phyloP scores from a whole-genome alignment of 2,888 invertebrate species.

The Macaria notata region DNA sequence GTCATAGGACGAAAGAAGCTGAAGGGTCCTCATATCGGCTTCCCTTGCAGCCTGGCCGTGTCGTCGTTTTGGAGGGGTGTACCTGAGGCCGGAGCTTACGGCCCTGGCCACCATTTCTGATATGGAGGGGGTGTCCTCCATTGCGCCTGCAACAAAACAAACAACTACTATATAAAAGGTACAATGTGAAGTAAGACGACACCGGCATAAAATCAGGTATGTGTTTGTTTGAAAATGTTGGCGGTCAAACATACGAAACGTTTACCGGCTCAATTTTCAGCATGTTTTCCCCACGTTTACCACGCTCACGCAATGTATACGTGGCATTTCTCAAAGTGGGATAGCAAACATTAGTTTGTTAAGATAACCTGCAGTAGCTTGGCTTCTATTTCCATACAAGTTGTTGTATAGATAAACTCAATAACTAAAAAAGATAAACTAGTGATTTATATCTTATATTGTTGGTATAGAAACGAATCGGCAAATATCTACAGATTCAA shows the following conservation, averaged over 20 bases:
- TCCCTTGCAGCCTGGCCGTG: neutral
- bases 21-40: neutral
- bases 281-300: slow-evolving; percentile 10
- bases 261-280: slow-evolving; percentile 17
- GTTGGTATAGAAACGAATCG: too few relatives aligned
- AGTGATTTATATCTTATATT: too few relatives aligned
- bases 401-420: too few relatives aligned
- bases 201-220: neutral
- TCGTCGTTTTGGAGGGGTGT: neutral
- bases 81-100: neutral
- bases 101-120: neutral
- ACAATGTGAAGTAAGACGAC: neutral
- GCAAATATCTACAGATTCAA: too few relatives aligned
- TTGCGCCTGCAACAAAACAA: neutral
- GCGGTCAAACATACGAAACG: slow-evolving; percentile 9
- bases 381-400: too few relatives aligned
- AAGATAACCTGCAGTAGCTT: too few relatives aligned
- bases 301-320: slow-evolving; percentile 13
- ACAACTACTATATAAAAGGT: too few relatives aligned
- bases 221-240: slow-evolving; percentile 13
- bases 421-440: too few relatives aligned
- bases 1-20: neutral
- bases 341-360: neutral
- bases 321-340: slow-evolving; percentile 14
- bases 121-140: neutral